These are phyloP conservation scores for Athripsodes cinereus DNA, from an alignment of 2,888 invertebrate genomes.

Conservation along the genomic window DNA sequence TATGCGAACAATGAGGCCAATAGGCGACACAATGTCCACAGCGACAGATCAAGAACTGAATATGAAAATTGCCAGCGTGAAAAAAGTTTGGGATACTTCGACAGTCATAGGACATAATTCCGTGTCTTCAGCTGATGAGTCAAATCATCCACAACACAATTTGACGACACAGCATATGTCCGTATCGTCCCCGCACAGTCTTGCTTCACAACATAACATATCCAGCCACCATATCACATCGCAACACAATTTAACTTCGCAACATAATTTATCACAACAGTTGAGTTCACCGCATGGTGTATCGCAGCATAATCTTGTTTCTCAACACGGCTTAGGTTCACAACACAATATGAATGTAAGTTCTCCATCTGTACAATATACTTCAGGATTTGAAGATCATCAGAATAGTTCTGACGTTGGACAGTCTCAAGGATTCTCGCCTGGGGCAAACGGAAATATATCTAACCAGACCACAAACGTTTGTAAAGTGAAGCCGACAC, in stretches of 20 bases:
- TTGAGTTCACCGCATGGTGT: slow-evolving; percentile 31
- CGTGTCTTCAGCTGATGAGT: slow-evolving; percentile 40
- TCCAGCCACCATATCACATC: slow-evolving; percentile 20
- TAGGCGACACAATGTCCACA: slow-evolving; percentile 64
- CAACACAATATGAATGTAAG: slow-evolving; percentile 33
- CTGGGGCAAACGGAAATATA: slow-evolving; percentile 21
- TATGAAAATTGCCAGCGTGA: slow-evolving; percentile 90
- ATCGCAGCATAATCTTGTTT: slow-evolving; percentile 23
- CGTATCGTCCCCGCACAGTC: slow-evolving; percentile 21
- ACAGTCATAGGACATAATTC: slow-evolving; percentile 54
- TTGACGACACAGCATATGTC: slow-evolving; percentile 23
- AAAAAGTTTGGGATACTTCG: slow-evolving; percentile 76
- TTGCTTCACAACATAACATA: slow-evolving; percentile 23
- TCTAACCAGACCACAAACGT: slow-evolving; percentile 51
- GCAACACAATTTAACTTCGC: slow-evolving; percentile 19
- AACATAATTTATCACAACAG: slow-evolving; percentile 36
- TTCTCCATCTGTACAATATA: slow-evolving; percentile 21
- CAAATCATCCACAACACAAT: slow-evolving; percentile 35
- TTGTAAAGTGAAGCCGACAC: slow-evolving; percentile 79
- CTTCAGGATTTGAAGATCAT: slow-evolving; percentile 35
- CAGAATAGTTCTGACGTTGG: slow-evolving; percentile 34
- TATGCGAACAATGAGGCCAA: slow-evolving; percentile 55
- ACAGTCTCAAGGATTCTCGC: slow-evolving; percentile 26
- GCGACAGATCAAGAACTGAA: slow-evolving; percentile 80
- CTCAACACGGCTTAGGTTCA: slow-evolving; percentile 24